Evolutionary conservation across 2,888 invertebrate genomes (phyloP).

Genomic region (Endomychus coccineus): DNA sequence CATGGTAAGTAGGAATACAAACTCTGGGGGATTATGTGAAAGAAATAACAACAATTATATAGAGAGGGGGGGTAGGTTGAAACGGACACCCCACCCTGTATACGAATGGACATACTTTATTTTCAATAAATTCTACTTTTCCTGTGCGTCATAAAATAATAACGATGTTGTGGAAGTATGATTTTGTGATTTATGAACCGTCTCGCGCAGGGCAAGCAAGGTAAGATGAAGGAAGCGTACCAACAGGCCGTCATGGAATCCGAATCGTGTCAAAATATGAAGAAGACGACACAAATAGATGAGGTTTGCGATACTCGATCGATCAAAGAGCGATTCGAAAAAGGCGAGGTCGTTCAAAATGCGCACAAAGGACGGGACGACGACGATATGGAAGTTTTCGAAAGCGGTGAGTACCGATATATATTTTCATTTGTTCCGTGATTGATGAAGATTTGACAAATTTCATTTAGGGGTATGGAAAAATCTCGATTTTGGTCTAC

Average conservation of each 20-base stretch:
- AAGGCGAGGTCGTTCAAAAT: constrained; percentile 62
- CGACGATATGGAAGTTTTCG: constrained; percentile 70
- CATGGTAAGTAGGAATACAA: constrained; percentile 64
- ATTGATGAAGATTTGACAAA: too few relatives aligned
- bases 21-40: too few relatives aligned
- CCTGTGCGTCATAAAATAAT: too few relatives aligned
- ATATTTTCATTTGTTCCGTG: too few relatives aligned
- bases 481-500: too few relatives aligned
- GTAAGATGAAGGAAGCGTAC: constrained; percentile 83
- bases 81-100: background rate
- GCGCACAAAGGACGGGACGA: constrained; percentile 46
- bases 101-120: too few relatives aligned
- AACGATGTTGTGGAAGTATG: too few relatives aligned
- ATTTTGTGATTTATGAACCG: too few relatives aligned
- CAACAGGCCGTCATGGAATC: constrained; percentile 83
- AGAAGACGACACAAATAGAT: constrained; percentile 47
- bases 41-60: too few relatives aligned
- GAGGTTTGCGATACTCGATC: constrained; percentile 48
- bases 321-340: constrained; percentile 70
- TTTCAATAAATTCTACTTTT: too few relatives aligned
- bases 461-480: too few relatives aligned
- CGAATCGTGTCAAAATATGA: constrained; percentile 51
- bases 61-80: too few relatives aligned
- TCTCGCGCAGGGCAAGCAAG: constrained; percentile 86
- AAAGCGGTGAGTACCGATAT: constrained; percentile 55